Conservation (phyloP, 2,797 vertebrate genomes). For the Takifugu rubripes region DNA sequence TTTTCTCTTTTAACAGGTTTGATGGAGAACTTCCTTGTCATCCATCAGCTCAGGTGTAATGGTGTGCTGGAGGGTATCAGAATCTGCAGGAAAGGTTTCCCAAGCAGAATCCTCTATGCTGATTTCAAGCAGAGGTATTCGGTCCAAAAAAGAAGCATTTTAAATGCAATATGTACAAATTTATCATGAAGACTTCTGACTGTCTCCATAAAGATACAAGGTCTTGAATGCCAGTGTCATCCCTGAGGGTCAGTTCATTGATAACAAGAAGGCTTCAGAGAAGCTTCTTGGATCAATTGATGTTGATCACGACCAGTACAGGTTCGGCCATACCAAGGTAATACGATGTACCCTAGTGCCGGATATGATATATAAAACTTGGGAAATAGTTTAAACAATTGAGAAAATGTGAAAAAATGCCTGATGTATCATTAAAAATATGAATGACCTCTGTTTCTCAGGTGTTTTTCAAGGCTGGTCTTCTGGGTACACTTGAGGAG, state of each 20-base stretch:
- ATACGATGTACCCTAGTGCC: slow-evolving; percentile 54
- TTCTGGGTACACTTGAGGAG: slow-evolving; percentile 82
- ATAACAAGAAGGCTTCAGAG: slow-evolving; percentile 88
- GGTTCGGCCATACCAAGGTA: slow-evolving; percentile 70
- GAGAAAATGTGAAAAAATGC: not conserved
- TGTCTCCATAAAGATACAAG: slow-evolving; percentile 47
- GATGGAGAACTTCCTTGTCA: slow-evolving; percentile 88
- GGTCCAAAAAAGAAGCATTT: no score
- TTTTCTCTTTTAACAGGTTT: slow-evolving; percentile 63
- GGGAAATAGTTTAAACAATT: not conserved
- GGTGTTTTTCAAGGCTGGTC: slow-evolving; percentile 88
- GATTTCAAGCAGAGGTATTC: slow-evolving; percentile 83
- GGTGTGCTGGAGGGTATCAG: slow-evolving; percentile 72
- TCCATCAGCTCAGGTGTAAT: slow-evolving; percentile 89
- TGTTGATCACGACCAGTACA: slow-evolving; percentile 82
- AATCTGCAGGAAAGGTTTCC: slow-evolving; percentile 81
- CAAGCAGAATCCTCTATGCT: slow-evolving; percentile 80
- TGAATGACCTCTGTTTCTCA: slow-evolving; percentile 19
- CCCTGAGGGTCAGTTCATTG: slow-evolving; percentile 88
- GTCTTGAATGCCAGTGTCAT: slow-evolving; percentile 82
- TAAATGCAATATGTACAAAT: not conserved
- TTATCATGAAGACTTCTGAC: not conserved
- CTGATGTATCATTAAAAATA: not conserved
- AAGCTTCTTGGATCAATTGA: slow-evolving; percentile 87
- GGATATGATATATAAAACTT: slow-evolving; percentile 66